These are phyloP conservation scores for Cherax destructor DNA, from an alignment of 1,140 invertebrate species.

Conservation along the genomic window DNA sequence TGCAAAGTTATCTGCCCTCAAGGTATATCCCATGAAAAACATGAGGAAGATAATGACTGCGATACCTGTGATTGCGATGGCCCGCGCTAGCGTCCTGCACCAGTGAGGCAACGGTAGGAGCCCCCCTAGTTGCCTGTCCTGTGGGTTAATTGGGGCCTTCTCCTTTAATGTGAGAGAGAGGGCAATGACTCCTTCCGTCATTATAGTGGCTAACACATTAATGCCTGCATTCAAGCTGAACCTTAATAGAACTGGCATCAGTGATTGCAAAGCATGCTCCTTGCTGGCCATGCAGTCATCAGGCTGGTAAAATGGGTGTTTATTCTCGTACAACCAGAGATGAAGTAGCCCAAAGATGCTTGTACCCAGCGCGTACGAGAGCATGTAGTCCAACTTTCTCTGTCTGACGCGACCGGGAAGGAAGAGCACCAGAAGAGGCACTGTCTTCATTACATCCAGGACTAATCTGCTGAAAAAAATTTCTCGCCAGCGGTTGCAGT, in stretches of 20 bases:
- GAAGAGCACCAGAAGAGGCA: constrained; percentile 19
- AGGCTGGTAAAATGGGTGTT: neutral
- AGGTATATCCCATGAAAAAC: neutral
- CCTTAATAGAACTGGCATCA: neutral
- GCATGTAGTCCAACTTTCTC: constrained; percentile 36
- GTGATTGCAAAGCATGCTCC: neutral
- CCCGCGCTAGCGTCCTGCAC: neutral
- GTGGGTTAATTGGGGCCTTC: neutral
- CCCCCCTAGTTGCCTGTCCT: neutral
- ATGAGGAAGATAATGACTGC: neutral
- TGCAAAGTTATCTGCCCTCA: neutral
- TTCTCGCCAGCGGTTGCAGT: neutral
- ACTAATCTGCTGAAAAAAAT: neutral
- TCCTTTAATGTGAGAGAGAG: constrained; percentile 1
- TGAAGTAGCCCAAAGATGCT: constrained; percentile 15
- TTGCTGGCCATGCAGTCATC: neutral
- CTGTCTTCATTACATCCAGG: neutral
- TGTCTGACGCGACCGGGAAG: constrained; percentile 17
- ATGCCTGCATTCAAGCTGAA: neutral
- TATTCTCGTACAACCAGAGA: constrained; percentile 1
- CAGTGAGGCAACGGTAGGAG: constrained; percentile 10
- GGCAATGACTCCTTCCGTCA: neutral
- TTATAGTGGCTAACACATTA: neutral
- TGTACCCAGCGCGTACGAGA: constrained; percentile 18
- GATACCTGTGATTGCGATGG: neutral